A percentile compares a stretch with the other conserved stretches of the same genome.
These are phyloP conservation scores for Scortum barcoo DNA, from an alignment of 2,113 vertebrate genomes.

Conservation along the genomic window DNA sequence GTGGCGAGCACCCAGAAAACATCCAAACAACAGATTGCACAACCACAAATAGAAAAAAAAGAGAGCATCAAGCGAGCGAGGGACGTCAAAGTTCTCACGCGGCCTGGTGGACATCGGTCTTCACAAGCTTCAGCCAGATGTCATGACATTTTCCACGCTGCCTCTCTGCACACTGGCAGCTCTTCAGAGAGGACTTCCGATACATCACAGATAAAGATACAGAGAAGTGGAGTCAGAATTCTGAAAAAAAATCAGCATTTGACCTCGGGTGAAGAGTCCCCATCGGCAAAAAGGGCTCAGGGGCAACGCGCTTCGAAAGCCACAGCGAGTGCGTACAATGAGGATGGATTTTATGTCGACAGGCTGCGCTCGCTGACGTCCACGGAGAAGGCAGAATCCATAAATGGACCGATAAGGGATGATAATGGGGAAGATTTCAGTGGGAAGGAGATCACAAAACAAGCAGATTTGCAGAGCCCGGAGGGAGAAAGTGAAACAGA, in stretches of 20 bases:
- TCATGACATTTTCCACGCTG: slow-evolving; percentile 15
- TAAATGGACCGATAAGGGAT: slow-evolving; percentile 20
- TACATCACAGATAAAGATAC: background rate
- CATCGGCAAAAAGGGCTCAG: background rate
- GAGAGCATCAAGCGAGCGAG: background rate
- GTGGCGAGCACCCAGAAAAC: background rate
- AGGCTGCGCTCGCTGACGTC: background rate
- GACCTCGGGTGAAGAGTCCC: background rate
- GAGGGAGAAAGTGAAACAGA: slow-evolving; percentile 8
- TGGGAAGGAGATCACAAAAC: slow-evolving; percentile 28
- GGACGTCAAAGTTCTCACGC: background rate
- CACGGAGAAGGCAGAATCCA: slow-evolving; percentile 21
- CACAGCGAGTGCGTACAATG: background rate
- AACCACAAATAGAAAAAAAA: background rate
- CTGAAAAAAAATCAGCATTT: slow-evolving; percentile 14
- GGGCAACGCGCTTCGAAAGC: slow-evolving; percentile 34
- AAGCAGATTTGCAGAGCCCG: slow-evolving; percentile 1
- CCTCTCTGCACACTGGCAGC: slow-evolving; percentile 8
- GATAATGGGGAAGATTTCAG: slow-evolving; percentile 41
- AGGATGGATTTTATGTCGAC: slow-evolving; percentile 13
- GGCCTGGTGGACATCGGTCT: background rate
- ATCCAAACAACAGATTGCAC: background rate
- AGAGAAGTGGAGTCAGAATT: background rate
- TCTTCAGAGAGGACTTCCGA: slow-evolving; percentile 9
- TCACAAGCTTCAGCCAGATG: slow-evolving; percentile 7